Conservation (phyloP, 1,140 invertebrate genomes). For the Drosophila ohnishii region DNA sequence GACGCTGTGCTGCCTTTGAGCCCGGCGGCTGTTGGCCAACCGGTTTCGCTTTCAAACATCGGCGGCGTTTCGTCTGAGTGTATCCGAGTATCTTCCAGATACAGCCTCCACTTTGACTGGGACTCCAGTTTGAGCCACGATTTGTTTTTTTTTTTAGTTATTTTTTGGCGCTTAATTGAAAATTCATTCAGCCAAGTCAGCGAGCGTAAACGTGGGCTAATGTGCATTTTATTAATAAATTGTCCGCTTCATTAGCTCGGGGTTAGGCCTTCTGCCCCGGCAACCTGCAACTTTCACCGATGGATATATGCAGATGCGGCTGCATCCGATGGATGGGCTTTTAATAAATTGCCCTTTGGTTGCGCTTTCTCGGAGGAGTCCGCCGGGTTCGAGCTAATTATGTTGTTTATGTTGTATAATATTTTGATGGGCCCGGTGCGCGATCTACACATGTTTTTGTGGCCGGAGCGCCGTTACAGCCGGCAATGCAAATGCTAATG, state of each 20-base stretch:
- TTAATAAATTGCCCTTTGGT: conserved; percentile 74
- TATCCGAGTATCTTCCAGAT: conserved; percentile 48
- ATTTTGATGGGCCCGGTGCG: conserved; percentile 58
- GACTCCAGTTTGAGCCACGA: conserved; percentile 29
- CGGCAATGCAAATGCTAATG: conserved; percentile 47
- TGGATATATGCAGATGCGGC: conserved; percentile 23
- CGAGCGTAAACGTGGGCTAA: conserved; percentile 65
- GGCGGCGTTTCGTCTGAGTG: conserved; percentile 54
- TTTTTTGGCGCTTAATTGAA: conserved; percentile 70
- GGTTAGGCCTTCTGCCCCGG: conserved; percentile 27
- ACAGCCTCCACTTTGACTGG: conserved; percentile 13
- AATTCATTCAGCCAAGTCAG: conserved; percentile 70
- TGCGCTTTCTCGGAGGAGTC: conserved; percentile 58
- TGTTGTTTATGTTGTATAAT: conserved; percentile 76
- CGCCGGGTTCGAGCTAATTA: conserved; percentile 53
- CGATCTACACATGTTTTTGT: conserved; percentile 60
- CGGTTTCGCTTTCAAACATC: conserved; percentile 59
- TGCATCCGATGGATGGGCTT: conserved; percentile 52
- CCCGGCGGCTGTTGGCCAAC: conserved; percentile 45
- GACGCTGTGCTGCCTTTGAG: conserved; percentile 38
- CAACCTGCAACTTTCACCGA: conserved; percentile 66
- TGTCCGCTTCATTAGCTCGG: conserved; percentile 69
- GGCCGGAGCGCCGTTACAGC: conserved; percentile 30
- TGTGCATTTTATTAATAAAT: conserved; percentile 76
- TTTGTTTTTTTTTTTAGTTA: conserved; percentile 38